Evolutionary conservation across 2,888 invertebrate species (phyloP), one percentile per base, ranked within the genome.

Genomic region (Xylota segnis): DNA sequence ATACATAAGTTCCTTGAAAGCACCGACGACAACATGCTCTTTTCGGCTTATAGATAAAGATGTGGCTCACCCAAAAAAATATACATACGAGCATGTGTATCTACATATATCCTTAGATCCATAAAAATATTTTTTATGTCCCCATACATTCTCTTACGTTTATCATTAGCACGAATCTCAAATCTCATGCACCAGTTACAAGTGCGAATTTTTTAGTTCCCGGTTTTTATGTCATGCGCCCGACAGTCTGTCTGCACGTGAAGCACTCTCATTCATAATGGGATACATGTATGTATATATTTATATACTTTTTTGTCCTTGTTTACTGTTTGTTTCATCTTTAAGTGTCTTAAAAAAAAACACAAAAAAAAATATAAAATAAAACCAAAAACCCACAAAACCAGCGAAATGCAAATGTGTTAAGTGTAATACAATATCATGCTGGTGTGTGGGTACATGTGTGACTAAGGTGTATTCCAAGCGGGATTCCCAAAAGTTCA

Each of bases 251-350:
- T 70, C 79, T 84, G 58, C 70, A 83, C 66, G 56, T 74, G 56
- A 74, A 83, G 83, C 43, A 75, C 83, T 79, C 70, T 74, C 27
- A 18, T 52, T 45, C 50, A 79, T 84, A 79, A 83, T 74, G 68
- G 68, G 61, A 54, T 54, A 52, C 23, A 23, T 12, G 12, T 5
- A 10, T 58, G 32, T 14, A 12, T 43, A n/a, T 16, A 16, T 54
- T 16, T 37, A 45, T 52, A 37, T 68, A 10, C 37, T 37, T 66
- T 58, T 29, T 66, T 14, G 61, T 70, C 66, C 70, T 74, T 75
- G 70, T 84, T 84, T 76, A 81, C 81, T 81, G 70, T 66, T 84
- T 84, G 75, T 84, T 84, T 81, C 81, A 76, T 84, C 52, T 84
- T 71, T 32, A 45, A 84, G 84, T 84, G 75, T 76, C 70, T 56